Evolutionary conservation across 2,888 invertebrate genomes (phyloP), one percentile per base, ranked within the genome.

Genomic region (Pardosa pseudoannulata): DNA sequence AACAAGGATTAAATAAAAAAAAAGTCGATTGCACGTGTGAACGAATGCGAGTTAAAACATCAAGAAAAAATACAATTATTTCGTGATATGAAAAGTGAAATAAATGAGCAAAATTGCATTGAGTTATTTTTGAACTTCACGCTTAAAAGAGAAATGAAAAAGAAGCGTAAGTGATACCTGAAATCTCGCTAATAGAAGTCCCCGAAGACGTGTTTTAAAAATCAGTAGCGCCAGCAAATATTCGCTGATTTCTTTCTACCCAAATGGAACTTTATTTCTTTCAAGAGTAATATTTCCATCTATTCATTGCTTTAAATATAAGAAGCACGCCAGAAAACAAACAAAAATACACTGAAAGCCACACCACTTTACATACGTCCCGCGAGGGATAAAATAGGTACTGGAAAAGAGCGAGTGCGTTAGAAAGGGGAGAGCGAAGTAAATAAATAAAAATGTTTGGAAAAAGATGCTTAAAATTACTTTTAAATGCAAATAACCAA

Each of bases 401-500:
- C 41, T 16, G 9, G 2, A 32, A 23, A 9, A 31, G 32, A 67
- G 19, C 32, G 67, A 36, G 23, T 7, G 9, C 28, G 9, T 3
- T 6, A 13, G 5, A 36, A 32, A 67, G 32, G n/a, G n/a, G 11
- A 67, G n/a, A n/a, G 3, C 13, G 62, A 23, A n/a, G n/a, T n/a
- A n/a, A 36, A 67, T 19, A 67, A 23, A 9, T 32, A n/a, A 32
- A 67, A 67, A 67, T 16, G 31, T 31, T 65, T 29, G 28, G 16
- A 31, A 56, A 46, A 9, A 67, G 32, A 67, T 67, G 32, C 36
- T 67, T 67, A 67, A 67, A 67, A 67, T 67, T 67, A 67, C 67
- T 67, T 67, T 67, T 67, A 67, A 67, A 67, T 67, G 67, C 67
- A 67, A 67, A 67, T 67, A 31, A 67, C 28, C 32, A 67, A 67